A percentile compares a stretch with the other conserved stretches of the same genome.
Conservation (phyloP, 53 echinoderm and acorn worm genomes). For the Pentamera pediparva region DNA sequence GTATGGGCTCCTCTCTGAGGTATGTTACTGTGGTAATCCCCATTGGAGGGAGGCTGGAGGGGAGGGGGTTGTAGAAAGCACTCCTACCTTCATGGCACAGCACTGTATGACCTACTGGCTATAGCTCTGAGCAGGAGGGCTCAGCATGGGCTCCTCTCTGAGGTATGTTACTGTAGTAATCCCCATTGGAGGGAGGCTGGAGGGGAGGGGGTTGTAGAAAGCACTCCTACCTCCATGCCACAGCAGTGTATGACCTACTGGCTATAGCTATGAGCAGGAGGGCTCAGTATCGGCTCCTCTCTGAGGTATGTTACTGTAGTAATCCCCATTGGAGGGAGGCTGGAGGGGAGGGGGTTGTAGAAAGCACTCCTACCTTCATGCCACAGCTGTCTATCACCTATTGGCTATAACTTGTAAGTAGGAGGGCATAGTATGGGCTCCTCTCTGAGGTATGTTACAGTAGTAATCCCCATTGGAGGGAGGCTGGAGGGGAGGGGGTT, state of each 20-base stretch:
- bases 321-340: too few relatives aligned
- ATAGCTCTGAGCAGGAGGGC: slow-evolving; percentile 61
- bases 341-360: too few relatives aligned
- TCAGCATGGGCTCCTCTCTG: slow-evolving; percentile 63
- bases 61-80: slow-evolving; percentile 40
- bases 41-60: not conserved
- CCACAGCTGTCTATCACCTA: slow-evolving; percentile 80
- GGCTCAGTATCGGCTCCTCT: slow-evolving; percentile 69
- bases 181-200: too few relatives aligned
- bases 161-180: too few relatives aligned
- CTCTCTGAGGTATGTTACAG: slow-evolving; percentile 94
- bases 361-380: slow-evolving; percentile 69
- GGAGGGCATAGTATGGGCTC: slow-evolving; percentile 72
- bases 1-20: slow-evolving; percentile 80
- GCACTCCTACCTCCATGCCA: slow-evolving; percentile 73
- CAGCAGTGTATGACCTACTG: slow-evolving; percentile 81
- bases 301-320: too few relatives aligned
- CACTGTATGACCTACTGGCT: slow-evolving; percentile 72
- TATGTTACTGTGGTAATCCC: slow-evolving; percentile 19
- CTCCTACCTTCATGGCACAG: slow-evolving; percentile 56
- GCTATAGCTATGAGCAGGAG: slow-evolving; percentile 75
- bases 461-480: too few relatives aligned
- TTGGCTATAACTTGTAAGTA: slow-evolving; percentile 69
- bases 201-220: slow-evolving; percentile 39
- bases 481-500: too few relatives aligned